Conservation (phyloP, 2,888 invertebrate genomes). For the Cheilosia vernalis region DNA sequence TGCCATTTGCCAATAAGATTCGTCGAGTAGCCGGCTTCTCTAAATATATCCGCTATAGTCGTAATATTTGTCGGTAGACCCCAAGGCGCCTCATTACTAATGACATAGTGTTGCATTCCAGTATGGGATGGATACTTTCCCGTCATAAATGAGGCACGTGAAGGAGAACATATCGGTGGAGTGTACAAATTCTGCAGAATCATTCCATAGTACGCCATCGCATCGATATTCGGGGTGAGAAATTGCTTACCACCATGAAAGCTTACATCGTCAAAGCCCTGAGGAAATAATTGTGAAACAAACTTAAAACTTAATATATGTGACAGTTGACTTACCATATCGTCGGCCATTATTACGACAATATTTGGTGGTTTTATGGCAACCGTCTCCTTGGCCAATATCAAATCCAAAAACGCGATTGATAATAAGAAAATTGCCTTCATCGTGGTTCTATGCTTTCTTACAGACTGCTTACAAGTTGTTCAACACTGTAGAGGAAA, state of each 20-base stretch:
- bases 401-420: too few relatives aligned
- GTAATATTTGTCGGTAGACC: slow-evolving; percentile 88
- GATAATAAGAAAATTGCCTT: too few relatives aligned
- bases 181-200: slow-evolving; percentile 92
- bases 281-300: background rate
- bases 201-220: slow-evolving; percentile 92
- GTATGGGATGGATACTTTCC: slow-evolving; percentile 94
- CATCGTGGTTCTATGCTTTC: too few relatives aligned
- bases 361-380: slow-evolving; percentile 85
- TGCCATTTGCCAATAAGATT: slow-evolving; percentile 96
- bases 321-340: slow-evolving; percentile 86
- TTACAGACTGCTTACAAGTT: too few relatives aligned
- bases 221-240: slow-evolving; percentile 95
- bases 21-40: slow-evolving; percentile 90
- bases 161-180: slow-evolving; percentile 93
- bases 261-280: slow-evolving; percentile 97
- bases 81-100: slow-evolving; percentile 88
- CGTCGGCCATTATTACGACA: slow-evolving; percentile 91
- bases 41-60: slow-evolving; percentile 88
- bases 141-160: slow-evolving; percentile 91
- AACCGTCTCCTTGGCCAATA: too few relatives aligned
- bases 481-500: too few relatives aligned
- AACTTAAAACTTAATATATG: background rate
- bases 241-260: slow-evolving; percentile 95
- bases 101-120: slow-evolving; percentile 89